A percentile compares a stretch with the other conserved stretches of the same genome.
Conservation (phyloP, 2,113 vertebrate species). For the Dolichallabes microphthalmus region DNA sequence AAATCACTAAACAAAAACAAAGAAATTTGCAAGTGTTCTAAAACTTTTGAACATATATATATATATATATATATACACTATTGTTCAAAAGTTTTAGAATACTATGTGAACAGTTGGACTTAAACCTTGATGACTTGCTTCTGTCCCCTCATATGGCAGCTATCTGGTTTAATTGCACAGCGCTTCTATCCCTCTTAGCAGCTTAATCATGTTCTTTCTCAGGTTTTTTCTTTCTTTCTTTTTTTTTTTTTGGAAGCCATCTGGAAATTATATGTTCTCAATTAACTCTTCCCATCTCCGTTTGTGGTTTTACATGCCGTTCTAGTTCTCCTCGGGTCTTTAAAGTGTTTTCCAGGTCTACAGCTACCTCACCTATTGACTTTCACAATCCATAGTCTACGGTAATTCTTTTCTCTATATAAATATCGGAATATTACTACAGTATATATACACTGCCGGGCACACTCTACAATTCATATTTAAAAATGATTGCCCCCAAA, state of each 20-base stretch:
- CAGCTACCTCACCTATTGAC: conserved; percentile 31
- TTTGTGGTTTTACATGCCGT: conserved; percentile 58
- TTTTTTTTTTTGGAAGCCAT: conserved; percentile 52
- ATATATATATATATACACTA: too few species aligned
- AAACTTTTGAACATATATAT: too few species aligned
- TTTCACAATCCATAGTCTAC: conserved; percentile 49
- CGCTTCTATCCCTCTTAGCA: conserved; percentile 68
- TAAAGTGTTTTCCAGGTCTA: conserved; percentile 63
- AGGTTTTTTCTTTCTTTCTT: conserved; percentile 56
- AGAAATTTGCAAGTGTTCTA: too few species aligned
- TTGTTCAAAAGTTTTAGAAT: too few species aligned
- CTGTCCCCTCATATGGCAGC: conserved; percentile 66
- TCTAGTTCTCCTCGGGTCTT: conserved; percentile 53
- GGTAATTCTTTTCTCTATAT: conserved; percentile 19
- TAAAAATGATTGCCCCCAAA: too few species aligned
- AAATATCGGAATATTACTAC: neutral
- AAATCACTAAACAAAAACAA: too few species aligned
- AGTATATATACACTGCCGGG: neutral
- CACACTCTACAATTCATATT: too few species aligned
- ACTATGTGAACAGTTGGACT: conserved; percentile 20
- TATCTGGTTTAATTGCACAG: conserved; percentile 67
- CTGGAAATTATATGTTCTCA: conserved; percentile 72
- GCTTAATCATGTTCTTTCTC: conserved; percentile 68
- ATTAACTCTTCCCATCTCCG: conserved; percentile 67
- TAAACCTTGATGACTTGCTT: conserved; percentile 44